Evolutionary conservation across 2,797 vertebrate species (phyloP).

Genomic region (Typhlichthys subterraneus): DNA sequence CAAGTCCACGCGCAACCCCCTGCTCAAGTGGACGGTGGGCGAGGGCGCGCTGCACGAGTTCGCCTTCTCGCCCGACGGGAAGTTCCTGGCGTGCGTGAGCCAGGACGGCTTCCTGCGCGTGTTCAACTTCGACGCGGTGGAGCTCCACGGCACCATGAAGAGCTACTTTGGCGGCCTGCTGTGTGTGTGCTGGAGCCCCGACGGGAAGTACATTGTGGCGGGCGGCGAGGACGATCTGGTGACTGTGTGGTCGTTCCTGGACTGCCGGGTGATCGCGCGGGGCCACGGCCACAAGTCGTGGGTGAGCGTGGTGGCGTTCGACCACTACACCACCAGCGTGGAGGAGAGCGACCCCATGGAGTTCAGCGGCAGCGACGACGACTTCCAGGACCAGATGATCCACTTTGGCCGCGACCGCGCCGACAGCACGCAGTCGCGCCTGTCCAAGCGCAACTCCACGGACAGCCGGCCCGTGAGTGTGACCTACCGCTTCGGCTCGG

Average conservation of each 20-base stretch:
- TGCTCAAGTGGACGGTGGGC: slow-evolving; percentile 96
- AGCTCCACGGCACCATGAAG: slow-evolving; percentile 97
- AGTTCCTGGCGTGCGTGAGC: slow-evolving; percentile 94
- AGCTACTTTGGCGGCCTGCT: slow-evolving; percentile 97
- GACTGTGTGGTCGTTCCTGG: slow-evolving; percentile 95
- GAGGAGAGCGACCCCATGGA: slow-evolving; percentile 94
- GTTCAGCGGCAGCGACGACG: slow-evolving; percentile 97
- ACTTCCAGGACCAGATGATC: slow-evolving; percentile 93
- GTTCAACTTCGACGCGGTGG: slow-evolving; percentile 94
- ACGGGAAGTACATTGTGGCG: slow-evolving; percentile 94
- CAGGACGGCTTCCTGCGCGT: slow-evolving; percentile 96
- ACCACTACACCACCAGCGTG: slow-evolving; percentile 95
- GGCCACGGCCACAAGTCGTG: slow-evolving; percentile 96
- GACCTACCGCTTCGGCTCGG: slow-evolving; percentile 94
- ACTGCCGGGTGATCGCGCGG: slow-evolving; percentile 93
- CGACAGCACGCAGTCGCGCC: slow-evolving; percentile 92
- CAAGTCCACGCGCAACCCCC: slow-evolving; percentile 95
- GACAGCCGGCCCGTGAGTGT: slow-evolving; percentile 94
- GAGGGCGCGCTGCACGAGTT: slow-evolving; percentile 96
- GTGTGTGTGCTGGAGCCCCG: slow-evolving; percentile 96
- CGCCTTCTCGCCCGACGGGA: slow-evolving; percentile 96
- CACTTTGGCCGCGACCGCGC: slow-evolving; percentile 87
- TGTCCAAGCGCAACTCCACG: slow-evolving; percentile 96
- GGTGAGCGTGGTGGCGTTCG: slow-evolving; percentile 96
- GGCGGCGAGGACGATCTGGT: slow-evolving; percentile 97